Base-by-base conservation (phyloP, 2,797 vertebrate species). In the Xenops minutus region DNA sequence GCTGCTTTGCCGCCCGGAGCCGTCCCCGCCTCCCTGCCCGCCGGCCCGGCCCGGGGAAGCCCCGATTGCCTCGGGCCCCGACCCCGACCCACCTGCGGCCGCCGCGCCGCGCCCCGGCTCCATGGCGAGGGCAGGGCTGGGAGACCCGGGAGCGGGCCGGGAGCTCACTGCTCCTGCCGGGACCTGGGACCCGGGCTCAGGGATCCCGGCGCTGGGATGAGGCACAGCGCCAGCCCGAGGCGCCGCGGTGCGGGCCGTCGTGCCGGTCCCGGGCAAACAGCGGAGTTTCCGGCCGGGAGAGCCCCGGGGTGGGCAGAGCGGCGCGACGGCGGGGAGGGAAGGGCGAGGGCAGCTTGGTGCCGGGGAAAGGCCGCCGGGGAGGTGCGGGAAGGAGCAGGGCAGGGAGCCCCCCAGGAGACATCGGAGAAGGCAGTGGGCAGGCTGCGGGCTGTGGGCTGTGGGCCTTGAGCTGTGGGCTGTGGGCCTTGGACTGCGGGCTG, bases 161-260 rank as follows among this genome's bases (percentile, higher is more conserved):
- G 17, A 1, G 7, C n/a, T 17, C 4, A 8, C 9, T 32, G 36
- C 8, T 15, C 8, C 17, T 4, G 51, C 55, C 4, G 55, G 15
- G 29, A 17, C 6, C 41, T 17, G 46, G 46, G 46, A 48, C 14
- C 48, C 3, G 49, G 26, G 49, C 8, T 14, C 23, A 14, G 49
- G 49, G 49, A 5, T 29, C 43, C 5, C 44, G 8, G 44, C 10
- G 19, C 19, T 1, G 46, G 7, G 17, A 9, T 5, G 54, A 5
- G 37, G 27, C 26, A 17, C 24, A 5, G 68, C 17, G 29, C 7
- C 46, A 3, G 75, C 6, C 24, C 2, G 23, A 2, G 23, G 41
- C 2, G 0, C 48, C 1, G 12, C 0, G 12, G 1, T 0, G 37
- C 26, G 10, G 8, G 16, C 14, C 7, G 23, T 3, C 4, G 21